phyloP scores from a whole-genome alignment of 2,797 vertebrate genomes.

The Lepidocolaptes lacrymiger region DNA sequence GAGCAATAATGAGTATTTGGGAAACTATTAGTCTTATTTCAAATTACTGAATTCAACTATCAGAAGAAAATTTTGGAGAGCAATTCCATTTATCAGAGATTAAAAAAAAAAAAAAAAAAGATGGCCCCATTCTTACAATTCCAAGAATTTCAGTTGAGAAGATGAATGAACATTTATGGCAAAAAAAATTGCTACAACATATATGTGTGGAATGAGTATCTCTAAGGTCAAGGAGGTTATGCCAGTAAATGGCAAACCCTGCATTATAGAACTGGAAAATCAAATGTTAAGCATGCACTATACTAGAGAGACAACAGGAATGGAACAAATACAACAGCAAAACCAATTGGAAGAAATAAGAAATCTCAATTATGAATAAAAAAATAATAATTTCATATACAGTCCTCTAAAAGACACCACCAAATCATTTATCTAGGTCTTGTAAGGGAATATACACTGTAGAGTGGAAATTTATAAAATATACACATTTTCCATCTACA shows the following conservation, averaged over 20 bases:
- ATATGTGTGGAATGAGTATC: neutral
- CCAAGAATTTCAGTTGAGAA: neutral
- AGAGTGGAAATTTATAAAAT: neutral
- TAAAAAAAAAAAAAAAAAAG: neutral
- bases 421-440: neutral
- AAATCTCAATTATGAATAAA: neutral
- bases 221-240: neutral
- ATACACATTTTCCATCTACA: neutral
- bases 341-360: neutral
- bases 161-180: neutral
- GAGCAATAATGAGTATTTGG: conserved; percentile 33
- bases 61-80: neutral
- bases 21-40: conserved; percentile 23
- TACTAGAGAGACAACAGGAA: neutral
- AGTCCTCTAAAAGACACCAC: neutral
- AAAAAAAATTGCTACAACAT: neutral
- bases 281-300: neutral
- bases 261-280: conserved; percentile 7
- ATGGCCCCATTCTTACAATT: neutral
- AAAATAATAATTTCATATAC: neutral
- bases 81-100: neutral
- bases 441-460: neutral
- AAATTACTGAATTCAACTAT: conserved; percentile 16
- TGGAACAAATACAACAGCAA: neutral
- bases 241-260: neutral